Percentiles rank a stretch among this genome's conserved stretches.
These are phyloP conservation scores for Etheostoma spectabile DNA, from an alignment of 2,113 vertebrate species.

Conservation along the genomic window DNA sequence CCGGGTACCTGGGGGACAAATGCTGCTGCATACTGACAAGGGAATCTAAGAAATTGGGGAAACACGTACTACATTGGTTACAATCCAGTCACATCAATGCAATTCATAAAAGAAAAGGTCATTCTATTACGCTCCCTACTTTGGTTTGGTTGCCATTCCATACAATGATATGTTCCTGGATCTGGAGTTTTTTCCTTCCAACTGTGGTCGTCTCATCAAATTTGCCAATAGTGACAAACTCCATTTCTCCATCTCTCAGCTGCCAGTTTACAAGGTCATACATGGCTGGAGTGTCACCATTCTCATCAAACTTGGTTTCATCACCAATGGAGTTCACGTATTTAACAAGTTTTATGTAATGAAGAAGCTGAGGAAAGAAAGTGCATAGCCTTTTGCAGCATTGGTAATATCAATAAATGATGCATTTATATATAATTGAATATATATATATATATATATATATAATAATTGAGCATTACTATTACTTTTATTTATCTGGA, in stretches of 20 bases:
- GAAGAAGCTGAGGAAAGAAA: constrained; percentile 74
- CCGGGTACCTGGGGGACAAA: constrained; percentile 83
- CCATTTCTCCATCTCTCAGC: constrained; percentile 68
- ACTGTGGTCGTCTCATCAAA: constrained; percentile 77
- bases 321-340: constrained; percentile 79
- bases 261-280: constrained; percentile 87
- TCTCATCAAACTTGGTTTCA: constrained; percentile 83
- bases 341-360: constrained; percentile 80
- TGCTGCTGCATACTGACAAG: constrained; percentile 80
- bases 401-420: background rate
- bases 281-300: constrained; percentile 83
- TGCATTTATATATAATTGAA: too few relatives aligned
- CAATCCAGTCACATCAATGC: background rate
- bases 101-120: background rate
- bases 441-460: too few relatives aligned
- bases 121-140: constrained; percentile 51
- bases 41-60: constrained; percentile 72
- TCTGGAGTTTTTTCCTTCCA: constrained; percentile 69
- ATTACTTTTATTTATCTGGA: background rate
- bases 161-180: constrained; percentile 69
- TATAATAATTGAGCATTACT: background rate
- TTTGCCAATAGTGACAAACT: constrained; percentile 80
- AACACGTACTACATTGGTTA: constrained; percentile 36
- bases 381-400: background rate
- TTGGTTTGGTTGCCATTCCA: constrained; percentile 71